Evolutionary conservation across 2,797 vertebrate species (phyloP).

Genomic region (Buphagus erythrorhynchus): DNA sequence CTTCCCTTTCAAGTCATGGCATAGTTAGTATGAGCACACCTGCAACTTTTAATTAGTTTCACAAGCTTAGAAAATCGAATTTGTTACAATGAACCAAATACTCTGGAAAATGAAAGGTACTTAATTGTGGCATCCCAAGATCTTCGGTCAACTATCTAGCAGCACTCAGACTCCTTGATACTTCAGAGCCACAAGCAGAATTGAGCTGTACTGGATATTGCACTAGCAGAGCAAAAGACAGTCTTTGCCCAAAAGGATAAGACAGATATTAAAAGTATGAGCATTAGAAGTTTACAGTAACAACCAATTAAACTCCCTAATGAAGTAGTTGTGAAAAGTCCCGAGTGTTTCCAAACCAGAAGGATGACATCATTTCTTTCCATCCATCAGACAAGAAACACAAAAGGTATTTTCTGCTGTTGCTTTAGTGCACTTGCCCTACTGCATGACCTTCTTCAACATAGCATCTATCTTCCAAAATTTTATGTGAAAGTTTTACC

Average conservation of each 20-base stretch:
- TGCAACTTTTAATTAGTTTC: background rate
- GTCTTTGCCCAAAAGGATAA: background rate
- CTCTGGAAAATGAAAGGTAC: background rate
- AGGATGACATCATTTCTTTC: background rate
- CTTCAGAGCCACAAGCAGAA: background rate
- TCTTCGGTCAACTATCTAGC: background rate
- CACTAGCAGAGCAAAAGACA: background rate
- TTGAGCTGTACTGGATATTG: too few species aligned
- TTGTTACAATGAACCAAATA: background rate
- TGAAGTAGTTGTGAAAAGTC: background rate
- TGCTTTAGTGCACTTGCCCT: background rate
- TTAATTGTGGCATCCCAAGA: background rate
- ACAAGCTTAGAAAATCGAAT: background rate
- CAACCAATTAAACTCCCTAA: background rate
- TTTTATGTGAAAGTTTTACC: background rate
- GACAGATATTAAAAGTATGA: background rate
- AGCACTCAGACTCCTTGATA: background rate
- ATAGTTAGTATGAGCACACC: background rate
- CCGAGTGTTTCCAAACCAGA: background rate
- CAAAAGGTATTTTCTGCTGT: background rate
- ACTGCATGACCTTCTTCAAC: background rate
- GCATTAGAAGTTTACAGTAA: background rate
- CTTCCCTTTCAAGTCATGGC: background rate
- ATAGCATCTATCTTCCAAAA: background rate
- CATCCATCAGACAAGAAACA: background rate